Conservation (phyloP, 2,113 vertebrate species). For the Peromyscus californicus region DNA sequence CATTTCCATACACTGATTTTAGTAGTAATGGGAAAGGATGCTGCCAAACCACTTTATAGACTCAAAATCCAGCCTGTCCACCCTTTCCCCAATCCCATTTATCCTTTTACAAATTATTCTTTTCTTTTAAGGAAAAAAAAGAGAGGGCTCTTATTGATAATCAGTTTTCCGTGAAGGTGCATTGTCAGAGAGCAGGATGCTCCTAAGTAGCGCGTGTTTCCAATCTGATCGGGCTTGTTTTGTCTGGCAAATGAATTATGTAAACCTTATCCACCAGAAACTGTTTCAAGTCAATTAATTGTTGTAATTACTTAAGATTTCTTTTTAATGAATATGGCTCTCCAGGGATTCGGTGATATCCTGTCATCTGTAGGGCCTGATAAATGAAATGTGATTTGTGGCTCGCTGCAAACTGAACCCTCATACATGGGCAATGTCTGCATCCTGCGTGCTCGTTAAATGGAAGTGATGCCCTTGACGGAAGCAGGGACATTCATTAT, state of each 20-base stretch:
- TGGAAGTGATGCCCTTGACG: slow-evolving; percentile 87
- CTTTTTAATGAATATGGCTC: slow-evolving; percentile 95
- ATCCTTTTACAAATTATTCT: slow-evolving; percentile 52
- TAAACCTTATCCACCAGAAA: slow-evolving; percentile 93
- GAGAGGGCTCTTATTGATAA: neutral
- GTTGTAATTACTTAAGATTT: slow-evolving; percentile 97
- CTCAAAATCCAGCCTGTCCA: slow-evolving; percentile 3
- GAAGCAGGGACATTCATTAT: slow-evolving; percentile 75
- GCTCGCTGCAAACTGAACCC: slow-evolving; percentile 88
- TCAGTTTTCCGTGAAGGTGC: neutral
- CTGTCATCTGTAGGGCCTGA: slow-evolving; percentile 92
- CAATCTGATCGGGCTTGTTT: slow-evolving; percentile 89
- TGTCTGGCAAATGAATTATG: slow-evolving; percentile 95
- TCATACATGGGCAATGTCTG: slow-evolving; percentile 86
- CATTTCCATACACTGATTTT: neutral
- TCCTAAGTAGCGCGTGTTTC: slow-evolving; percentile 82
- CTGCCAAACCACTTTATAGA: slow-evolving; percentile 9
- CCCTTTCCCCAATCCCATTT: neutral
- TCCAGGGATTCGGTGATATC: slow-evolving; percentile 91
- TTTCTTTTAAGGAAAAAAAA: neutral
- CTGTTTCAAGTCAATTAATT: slow-evolving; percentile 95
- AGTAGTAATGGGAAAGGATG: neutral
- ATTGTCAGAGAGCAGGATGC: neutral
- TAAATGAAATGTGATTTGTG: slow-evolving; percentile 94
- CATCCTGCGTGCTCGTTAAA: slow-evolving; percentile 85